These are phyloP conservation scores for Rhogogaster chlorosoma DNA, from an alignment of 2,888 invertebrate species.

Conservation along the genomic window DNA sequence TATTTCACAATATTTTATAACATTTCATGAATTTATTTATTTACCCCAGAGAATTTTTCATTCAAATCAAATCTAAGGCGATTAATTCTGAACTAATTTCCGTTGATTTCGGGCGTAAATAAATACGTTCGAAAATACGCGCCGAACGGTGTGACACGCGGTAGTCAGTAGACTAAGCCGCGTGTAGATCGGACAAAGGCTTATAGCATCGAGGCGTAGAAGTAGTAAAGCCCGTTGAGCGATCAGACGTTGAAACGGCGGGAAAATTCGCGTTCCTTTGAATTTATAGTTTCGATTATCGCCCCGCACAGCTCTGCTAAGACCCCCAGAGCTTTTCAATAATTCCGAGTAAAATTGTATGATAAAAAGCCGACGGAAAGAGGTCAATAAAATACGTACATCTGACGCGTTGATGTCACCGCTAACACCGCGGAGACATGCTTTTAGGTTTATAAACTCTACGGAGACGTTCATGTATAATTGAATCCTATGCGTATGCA, in stretches of 20 bases:
- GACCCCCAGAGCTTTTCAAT: neutral
- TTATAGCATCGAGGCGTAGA: neutral
- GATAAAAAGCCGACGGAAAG: neutral
- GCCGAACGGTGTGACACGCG: neutral
- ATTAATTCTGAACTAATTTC: neutral
- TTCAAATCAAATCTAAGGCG: no score
- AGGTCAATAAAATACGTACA: neutral
- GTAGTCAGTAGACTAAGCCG: neutral
- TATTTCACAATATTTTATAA: neutral
- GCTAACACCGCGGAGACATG: slow-evolving; percentile 1
- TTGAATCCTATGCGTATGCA: neutral
- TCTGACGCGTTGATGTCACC: slow-evolving; percentile 22
- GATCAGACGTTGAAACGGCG: neutral
- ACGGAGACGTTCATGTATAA: slow-evolving; percentile 11
- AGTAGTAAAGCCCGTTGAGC: neutral
- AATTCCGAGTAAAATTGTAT: neutral
- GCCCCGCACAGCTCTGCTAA: neutral
- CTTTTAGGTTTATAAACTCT: neutral
- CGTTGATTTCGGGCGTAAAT: neutral
- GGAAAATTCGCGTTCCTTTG: neutral
- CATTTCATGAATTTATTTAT: neutral
- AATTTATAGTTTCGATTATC: neutral
- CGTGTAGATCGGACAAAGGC: neutral
- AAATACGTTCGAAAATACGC: neutral
- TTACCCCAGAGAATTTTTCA: no score